phyloP scores from a whole-genome alignment of 2,888 invertebrate genomes.

The Lasioglossum oenotherae region DNA sequence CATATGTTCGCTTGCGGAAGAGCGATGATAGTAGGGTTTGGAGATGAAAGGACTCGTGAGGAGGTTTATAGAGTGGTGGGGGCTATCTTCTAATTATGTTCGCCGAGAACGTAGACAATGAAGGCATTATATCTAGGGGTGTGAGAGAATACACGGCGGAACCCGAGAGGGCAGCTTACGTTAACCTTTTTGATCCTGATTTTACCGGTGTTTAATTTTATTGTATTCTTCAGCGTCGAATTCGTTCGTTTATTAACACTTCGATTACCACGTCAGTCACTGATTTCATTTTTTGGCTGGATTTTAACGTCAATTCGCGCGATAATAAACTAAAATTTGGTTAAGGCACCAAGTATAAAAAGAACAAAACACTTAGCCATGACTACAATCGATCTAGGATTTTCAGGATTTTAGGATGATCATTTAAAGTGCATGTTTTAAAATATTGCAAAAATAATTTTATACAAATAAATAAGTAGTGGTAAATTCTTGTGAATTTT shows the following conservation, averaged over 20 bases:
- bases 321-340: too few species aligned
- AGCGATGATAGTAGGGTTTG: background rate
- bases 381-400: too few species aligned
- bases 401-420: too few species aligned
- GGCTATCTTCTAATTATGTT: conserved; percentile 4
- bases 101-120: conserved; percentile 5
- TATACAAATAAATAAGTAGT: too few species aligned
- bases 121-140: conserved; percentile 1
- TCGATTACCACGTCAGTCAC: background rate
- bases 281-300: background rate
- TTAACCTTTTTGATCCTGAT: background rate
- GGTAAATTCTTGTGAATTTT: too few species aligned
- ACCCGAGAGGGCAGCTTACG: background rate
- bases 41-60: conserved; percentile 3
- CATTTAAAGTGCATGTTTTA: too few species aligned
- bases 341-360: too few species aligned
- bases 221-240: background rate
- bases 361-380: too few species aligned
- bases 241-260: background rate
- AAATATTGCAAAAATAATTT: too few species aligned
- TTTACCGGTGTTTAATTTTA: background rate
- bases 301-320: background rate
- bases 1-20: background rate
- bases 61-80: conserved; percentile 1
- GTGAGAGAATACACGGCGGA: background rate